These are phyloP conservation scores for Drosophila ezoana DNA, from an alignment of 2,888 invertebrate genomes.

Conservation along the genomic window DNA sequence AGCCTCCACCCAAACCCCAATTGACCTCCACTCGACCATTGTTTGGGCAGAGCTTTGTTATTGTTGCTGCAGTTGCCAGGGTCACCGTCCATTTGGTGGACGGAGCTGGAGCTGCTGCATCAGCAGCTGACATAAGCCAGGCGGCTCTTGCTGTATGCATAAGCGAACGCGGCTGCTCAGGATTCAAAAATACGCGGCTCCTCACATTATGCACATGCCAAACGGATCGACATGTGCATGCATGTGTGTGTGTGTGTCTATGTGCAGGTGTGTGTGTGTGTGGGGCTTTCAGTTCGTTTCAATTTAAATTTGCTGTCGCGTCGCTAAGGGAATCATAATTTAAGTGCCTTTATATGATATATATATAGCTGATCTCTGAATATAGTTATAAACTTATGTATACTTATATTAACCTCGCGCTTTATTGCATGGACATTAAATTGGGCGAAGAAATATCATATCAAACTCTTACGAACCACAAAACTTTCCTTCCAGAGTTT, in stretches of 20 bases:
- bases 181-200: constrained; percentile 44
- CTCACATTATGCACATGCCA: constrained; percentile 52
- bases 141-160: constrained; percentile 58
- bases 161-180: constrained; percentile 51
- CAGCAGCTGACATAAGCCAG: constrained; percentile 70
- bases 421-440: too few species aligned
- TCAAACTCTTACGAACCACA: too few species aligned
- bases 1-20: constrained; percentile 11
- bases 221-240: constrained; percentile 31
- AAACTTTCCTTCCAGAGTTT: too few species aligned
- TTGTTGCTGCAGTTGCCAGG: constrained; percentile 29
- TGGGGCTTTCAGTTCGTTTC: constrained; percentile 27
- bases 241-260: background rate
- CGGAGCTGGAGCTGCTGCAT: constrained; percentile 7
- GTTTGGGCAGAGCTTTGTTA: constrained; percentile 46
- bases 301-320: constrained; percentile 40
- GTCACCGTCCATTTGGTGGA: constrained; percentile 12
- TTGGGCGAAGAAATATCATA: too few species aligned
- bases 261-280: background rate
- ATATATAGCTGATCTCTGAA: too few species aligned
- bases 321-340: background rate
- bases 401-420: too few species aligned
- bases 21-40: constrained; percentile 66
- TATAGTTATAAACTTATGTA: too few species aligned
- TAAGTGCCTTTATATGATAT: too few species aligned